Percentiles rank a stretch among this genome's conserved stretches.
These are phyloP conservation scores for Drosophila limbata DNA, from an alignment of 2,888 invertebrate genomes.

Conservation along the genomic window DNA sequence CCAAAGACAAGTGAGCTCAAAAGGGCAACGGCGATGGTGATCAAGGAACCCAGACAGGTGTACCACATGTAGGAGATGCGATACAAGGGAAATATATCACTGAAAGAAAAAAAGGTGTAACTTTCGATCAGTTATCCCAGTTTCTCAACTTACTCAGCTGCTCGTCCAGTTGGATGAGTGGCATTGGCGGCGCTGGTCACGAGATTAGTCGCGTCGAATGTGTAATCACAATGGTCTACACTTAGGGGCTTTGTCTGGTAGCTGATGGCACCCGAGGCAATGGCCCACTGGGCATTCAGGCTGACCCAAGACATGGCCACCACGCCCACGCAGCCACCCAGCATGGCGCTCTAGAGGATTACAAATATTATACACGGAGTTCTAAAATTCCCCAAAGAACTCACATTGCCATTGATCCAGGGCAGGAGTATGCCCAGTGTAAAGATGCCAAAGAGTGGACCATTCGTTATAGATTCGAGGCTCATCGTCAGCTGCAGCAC, in stretches of 20 bases:
- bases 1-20: conserved; percentile 81
- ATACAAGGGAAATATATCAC: conserved; percentile 86
- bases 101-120: conserved; percentile 40
- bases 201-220: conserved; percentile 85
- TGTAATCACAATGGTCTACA: conserved; percentile 88
- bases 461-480: conserved; percentile 89
- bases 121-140: not conserved
- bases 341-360: conserved; percentile 86
- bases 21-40: conserved; percentile 86
- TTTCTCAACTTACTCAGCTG: conserved; percentile 69
- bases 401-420: conserved; percentile 88
- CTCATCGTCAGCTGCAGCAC: conserved; percentile 89
- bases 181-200: conserved; percentile 60
- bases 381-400: conserved; percentile 26
- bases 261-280: conserved; percentile 87
- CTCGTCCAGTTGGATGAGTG: conserved; percentile 40
- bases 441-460: conserved; percentile 89
- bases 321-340: conserved; percentile 87
- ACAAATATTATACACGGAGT: not conserved
- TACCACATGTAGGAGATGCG: conserved; percentile 94
- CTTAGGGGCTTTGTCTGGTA: conserved; percentile 89
- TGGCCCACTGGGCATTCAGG: conserved; percentile 88
- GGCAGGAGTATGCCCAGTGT: conserved; percentile 90
- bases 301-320: conserved; percentile 88
- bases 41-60: conserved; percentile 87